Evolutionary conservation across 2,797 vertebrate genomes (phyloP).

Genomic region (Lacerta bilineata): DNA sequence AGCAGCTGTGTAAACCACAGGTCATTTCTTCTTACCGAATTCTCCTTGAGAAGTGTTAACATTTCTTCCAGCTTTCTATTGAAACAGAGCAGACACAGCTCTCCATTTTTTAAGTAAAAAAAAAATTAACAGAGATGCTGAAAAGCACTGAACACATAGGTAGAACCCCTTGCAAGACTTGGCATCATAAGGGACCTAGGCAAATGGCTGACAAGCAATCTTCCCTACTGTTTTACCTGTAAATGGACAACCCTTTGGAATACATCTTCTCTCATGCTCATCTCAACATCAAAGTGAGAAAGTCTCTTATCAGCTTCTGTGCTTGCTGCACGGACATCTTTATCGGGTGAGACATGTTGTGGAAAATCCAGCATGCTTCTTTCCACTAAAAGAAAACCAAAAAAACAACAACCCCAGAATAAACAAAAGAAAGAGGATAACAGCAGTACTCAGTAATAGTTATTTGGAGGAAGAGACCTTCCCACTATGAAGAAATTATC

Average conservation of each 20-base stretch:
- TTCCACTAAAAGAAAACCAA: conserved; percentile 82
- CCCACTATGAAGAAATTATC: conserved; percentile 17
- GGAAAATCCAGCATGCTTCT: conserved; percentile 92
- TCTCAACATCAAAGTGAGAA: conserved; percentile 94
- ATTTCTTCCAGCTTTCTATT: not conserved
- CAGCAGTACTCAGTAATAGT: not conserved
- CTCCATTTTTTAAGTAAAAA: not conserved
- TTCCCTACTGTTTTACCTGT: conserved; percentile 82
- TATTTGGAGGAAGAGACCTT: not conserved
- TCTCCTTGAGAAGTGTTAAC: too few species aligned
- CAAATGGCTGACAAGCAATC: not conserved
- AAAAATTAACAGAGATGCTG: not conserved
- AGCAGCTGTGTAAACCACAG: not conserved
- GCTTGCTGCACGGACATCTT: conserved; percentile 90
- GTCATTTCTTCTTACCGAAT: not conserved
- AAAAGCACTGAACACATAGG: not conserved
- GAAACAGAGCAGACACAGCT: not conserved
- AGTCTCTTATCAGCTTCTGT: conserved; percentile 94
- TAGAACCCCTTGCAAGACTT: not conserved
- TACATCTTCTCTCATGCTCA: conserved; percentile 93
- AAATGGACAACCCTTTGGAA: conserved; percentile 88
- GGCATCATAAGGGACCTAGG: conserved; percentile 27
- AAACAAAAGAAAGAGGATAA: conserved; percentile 38
- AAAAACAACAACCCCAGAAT: conserved; percentile 45
- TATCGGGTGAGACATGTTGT: conserved; percentile 89